Base-by-base conservation (phyloP, 2,797 vertebrate species). In the Euphonia xanthogaster region DNA sequence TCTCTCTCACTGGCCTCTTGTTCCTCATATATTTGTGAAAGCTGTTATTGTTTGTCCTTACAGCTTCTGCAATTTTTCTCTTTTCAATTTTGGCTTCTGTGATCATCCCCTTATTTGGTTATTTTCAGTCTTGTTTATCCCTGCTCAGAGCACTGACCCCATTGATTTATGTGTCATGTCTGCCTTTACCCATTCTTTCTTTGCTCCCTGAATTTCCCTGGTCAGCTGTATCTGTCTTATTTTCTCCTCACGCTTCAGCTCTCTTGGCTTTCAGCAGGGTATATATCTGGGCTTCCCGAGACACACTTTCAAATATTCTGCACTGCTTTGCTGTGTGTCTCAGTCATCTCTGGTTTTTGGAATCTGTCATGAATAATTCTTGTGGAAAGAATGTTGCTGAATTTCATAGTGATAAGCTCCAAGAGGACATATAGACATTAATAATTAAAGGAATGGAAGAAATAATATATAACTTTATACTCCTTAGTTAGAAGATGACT, bases 361-460 rank as follows among this genome's bases (percentile, higher is more conserved):
- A 54, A 73, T 63, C 45, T 58, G 51, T 58, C 68, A 96, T 88
- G 73, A 95, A 94, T 93, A 96, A 95, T 90, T 90, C 86, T 75
- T 58, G 70, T 53, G 39, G 68, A 93, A 91, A 89, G 81, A 65
- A 60, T 2, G 12, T 48, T 82, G 63, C 11, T 83, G 88, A 66
- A 90, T 93, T 94, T 86, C 33, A 63, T 14, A 92, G 68, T 5
- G 5, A 54, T 91, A 80, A 93, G 30, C 33, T 89, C 78, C 76
- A 77, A 88, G 66, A 94, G 65, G 62, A 85, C 40, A 65, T 70
- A 83, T 3, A 95, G 75, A 78, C 37, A 92, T 94, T 82, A 96
- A 95, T 82, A 91, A 95, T 33, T 89, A 24, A 96, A 87, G 30
- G 89, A 86, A 95, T 28, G 12, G 61, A 95, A 82, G 87, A 90